Percentiles rank a stretch among this genome's conserved stretches.
These are phyloP conservation scores for Tachina grossa DNA, from an alignment of 2,888 invertebrate genomes.

Conservation along the genomic window DNA sequence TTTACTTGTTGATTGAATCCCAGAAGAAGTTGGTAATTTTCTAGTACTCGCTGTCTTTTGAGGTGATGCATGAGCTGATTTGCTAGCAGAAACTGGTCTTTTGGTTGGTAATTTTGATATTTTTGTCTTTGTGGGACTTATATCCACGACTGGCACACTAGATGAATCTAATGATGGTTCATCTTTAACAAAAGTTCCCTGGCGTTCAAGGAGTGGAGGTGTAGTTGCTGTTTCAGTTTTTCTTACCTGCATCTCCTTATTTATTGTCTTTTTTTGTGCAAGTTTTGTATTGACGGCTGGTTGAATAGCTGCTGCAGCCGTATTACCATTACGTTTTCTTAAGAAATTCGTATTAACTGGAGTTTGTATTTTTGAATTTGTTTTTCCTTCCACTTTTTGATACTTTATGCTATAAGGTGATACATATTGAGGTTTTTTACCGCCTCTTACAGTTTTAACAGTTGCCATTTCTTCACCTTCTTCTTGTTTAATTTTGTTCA, in stretches of 20 bases:
- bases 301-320: conserved; percentile 33
- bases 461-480: conserved; percentile 67
- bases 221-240: conserved; percentile 54
- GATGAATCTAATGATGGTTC: conserved; percentile 84
- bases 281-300: conserved; percentile 61
- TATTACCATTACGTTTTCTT: conserved; percentile 61
- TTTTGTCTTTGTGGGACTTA: conserved; percentile 76
- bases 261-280: conserved; percentile 75
- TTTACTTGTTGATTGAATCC: conserved; percentile 45
- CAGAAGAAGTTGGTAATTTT: conserved; percentile 65
- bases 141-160: conserved; percentile 80
- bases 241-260: conserved; percentile 19
- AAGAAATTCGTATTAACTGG: conserved; percentile 52
- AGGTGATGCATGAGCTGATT: conserved; percentile 75
- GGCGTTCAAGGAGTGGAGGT: conserved; percentile 87
- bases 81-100: conserved; percentile 37
- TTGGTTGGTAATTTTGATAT: conserved; percentile 81
- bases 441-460: conserved; percentile 80
- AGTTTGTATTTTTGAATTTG: conserved; percentile 71
- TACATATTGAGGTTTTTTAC: conserved; percentile 87
- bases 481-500: conserved; percentile 82
- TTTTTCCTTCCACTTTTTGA: conserved; percentile 72
- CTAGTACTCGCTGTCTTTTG: conserved; percentile 70
- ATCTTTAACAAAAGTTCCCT: conserved; percentile 96
- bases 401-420: conserved; percentile 84